Evolutionary conservation across 2,888 invertebrate species (phyloP), one percentile per base, ranked within the genome.

Genomic region (Luffia ferchaultella): DNA sequence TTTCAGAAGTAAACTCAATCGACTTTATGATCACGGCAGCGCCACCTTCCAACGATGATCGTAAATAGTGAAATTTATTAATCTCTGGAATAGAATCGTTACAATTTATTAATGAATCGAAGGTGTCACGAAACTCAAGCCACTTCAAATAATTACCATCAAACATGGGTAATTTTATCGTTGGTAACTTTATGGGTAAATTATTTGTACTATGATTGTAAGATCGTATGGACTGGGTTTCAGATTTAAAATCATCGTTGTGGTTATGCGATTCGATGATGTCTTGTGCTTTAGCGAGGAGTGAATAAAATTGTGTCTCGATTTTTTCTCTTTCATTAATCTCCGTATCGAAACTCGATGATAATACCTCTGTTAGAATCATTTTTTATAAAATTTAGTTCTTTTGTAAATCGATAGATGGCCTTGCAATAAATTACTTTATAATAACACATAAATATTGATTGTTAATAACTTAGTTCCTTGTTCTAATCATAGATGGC

Each of bases 51-150:
- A 50, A 50, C 42, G n/a, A 20, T 41, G 50, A 49, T 1, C 51
- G 49, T 9, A 53, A 18, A 18, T 53, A 52, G 16, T 42, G 46
- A 20, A 53, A 47, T 47, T 47, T 45, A 19, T 50, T 30, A 2
- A 53, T 19, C 16, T 30, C n/a, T 9, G 16, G 12, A 2, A 47
- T 43, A 43, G 12, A 9, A 44, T 47, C n/a, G 48, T 48, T 16
- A 46, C 45, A 18, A 46, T 18, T 5, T 46, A 42, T 12, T 49
- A 48, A 1, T 42, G 47, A 41, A 19, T 45, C 1, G n/a, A 9
- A 30, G 42, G 50, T 47, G 18, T 50, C 12, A 41, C 20, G 2
- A 48, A 53, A 40, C 54, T 57, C 58, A 2, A 58, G 49, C 57
- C 57, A 57, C 30, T 50, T 45, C 18, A 53, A 47, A 45, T 49